Conservation (phyloP, 2,113 vertebrate species). For the Uria aalge region DNA sequence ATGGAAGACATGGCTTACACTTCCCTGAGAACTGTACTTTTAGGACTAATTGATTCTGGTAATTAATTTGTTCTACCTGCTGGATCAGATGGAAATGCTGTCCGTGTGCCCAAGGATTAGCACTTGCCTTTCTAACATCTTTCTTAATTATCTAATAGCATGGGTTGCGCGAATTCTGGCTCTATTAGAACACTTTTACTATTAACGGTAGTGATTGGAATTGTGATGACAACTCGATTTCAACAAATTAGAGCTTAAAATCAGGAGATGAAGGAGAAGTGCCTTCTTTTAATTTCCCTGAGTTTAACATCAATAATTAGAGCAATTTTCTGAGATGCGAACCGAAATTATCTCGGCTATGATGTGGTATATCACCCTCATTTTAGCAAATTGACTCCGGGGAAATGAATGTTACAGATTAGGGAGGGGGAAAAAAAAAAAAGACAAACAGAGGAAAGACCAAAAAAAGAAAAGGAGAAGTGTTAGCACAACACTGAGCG, state of each 20-base stretch:
- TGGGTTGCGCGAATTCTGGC: conserved; percentile 93
- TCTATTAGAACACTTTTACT: conserved; percentile 94
- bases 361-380: conserved; percentile 79
- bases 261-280: conserved; percentile 89
- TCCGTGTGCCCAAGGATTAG: conserved; percentile 84
- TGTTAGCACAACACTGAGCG: not conserved
- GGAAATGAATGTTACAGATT: conserved; percentile 76
- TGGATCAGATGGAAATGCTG: conserved; percentile 87
- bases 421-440: not conserved
- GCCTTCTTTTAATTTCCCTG: conserved; percentile 90
- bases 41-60: conserved; percentile 85
- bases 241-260: conserved; percentile 96
- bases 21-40: conserved; percentile 78
- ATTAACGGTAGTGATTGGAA: conserved; percentile 95
- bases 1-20: conserved; percentile 73
- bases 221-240: conserved; percentile 96
- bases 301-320: conserved; percentile 99
- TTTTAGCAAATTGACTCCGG: conserved; percentile 82
- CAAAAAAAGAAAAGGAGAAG: not conserved
- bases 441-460: not conserved
- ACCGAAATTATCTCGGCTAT: conserved; percentile 80
- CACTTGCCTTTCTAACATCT: conserved; percentile 91
- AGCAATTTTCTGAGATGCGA: conserved; percentile 89
- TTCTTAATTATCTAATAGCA: conserved; percentile 98
- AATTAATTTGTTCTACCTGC: conserved; percentile 92